Evolutionary conservation across 2,888 invertebrate species (phyloP).

Genomic region (Dysmachus trigonus): DNA sequence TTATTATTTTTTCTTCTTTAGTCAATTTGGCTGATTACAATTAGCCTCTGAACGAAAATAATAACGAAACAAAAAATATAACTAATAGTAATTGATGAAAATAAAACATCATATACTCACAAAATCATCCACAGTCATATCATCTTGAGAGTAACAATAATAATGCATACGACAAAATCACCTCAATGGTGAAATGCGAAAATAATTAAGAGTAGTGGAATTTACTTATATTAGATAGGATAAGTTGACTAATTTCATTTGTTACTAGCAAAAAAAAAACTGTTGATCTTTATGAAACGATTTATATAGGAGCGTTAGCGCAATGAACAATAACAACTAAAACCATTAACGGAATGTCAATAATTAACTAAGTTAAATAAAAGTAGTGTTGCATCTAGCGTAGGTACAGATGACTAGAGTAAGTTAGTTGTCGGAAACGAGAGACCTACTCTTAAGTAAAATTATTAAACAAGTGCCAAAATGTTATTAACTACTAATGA

Average conservation of each 20-base stretch:
- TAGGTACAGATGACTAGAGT: slow-evolving; percentile 6
- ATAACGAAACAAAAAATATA: not conserved
- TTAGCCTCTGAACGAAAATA: not conserved
- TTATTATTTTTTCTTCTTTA: slow-evolving; percentile 5
- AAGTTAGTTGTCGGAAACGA: not conserved
- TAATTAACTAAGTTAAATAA: slow-evolving; percentile 17
- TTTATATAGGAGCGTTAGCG: not conserved
- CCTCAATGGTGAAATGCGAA: not conserved
- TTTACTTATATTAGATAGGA: not conserved
- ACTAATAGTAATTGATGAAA: not conserved
- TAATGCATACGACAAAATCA: not conserved
- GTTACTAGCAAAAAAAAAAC: slow-evolving; percentile 18
- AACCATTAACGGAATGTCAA: slow-evolving; percentile 17
- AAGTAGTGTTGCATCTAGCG: not conserved
- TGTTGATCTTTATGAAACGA: slow-evolving; percentile 17
- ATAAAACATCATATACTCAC: not conserved
- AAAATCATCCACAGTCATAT: slow-evolving; percentile 23
- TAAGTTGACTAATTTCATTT: slow-evolving; percentile 25
- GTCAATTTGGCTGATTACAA: not conserved
- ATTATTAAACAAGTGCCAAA: slow-evolving; percentile 49
- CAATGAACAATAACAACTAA: slow-evolving; percentile 1
- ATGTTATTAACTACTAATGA: slow-evolving; percentile 48
- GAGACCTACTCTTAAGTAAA: slow-evolving; percentile 8
- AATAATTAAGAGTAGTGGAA: not conserved
- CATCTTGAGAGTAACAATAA: not conserved